A percentile compares a stretch with the other conserved stretches of the same genome.
These are phyloP conservation scores for Mustela erminea DNA, from an alignment of 2,797 vertebrate species.

Conservation along the genomic window DNA sequence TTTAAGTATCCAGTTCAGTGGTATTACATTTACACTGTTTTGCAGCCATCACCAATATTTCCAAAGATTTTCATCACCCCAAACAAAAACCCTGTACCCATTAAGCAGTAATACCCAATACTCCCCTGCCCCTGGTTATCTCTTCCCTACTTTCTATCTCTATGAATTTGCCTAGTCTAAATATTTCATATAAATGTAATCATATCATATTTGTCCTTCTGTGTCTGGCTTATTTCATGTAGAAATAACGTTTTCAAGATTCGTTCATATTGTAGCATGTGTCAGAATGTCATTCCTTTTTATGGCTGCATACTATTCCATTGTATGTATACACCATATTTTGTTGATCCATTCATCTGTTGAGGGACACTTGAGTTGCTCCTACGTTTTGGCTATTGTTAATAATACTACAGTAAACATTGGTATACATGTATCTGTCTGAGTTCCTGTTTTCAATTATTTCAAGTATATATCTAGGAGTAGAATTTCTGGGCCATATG, in stretches of 20 bases:
- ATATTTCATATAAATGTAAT: not conserved
- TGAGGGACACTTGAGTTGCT: not conserved
- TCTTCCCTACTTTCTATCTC: constrained; percentile 26
- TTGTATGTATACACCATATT: not conserved
- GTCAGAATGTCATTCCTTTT: not conserved
- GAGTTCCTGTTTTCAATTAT: not conserved
- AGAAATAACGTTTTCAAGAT: not conserved
- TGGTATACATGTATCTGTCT: not conserved
- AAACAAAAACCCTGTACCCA: not conserved
- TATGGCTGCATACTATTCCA: not conserved
- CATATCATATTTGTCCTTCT: not conserved
- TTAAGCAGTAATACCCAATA: not conserved
- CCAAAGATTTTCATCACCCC: not conserved
- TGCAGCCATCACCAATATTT: not conserved
- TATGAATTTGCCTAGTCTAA: not conserved
- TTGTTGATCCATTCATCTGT: not conserved
- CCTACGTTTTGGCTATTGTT: not conserved
- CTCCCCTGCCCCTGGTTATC: not conserved
- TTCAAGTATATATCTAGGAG: not conserved
- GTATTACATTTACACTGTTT: not conserved
- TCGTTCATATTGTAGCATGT: not conserved
- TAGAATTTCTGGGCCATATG: not conserved
- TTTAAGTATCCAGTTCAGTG: not conserved
- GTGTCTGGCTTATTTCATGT: not conserved
- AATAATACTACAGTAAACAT: not conserved